Evolutionary conservation across 2,888 invertebrate species (phyloP).

Genomic region (Beris morrisii): DNA sequence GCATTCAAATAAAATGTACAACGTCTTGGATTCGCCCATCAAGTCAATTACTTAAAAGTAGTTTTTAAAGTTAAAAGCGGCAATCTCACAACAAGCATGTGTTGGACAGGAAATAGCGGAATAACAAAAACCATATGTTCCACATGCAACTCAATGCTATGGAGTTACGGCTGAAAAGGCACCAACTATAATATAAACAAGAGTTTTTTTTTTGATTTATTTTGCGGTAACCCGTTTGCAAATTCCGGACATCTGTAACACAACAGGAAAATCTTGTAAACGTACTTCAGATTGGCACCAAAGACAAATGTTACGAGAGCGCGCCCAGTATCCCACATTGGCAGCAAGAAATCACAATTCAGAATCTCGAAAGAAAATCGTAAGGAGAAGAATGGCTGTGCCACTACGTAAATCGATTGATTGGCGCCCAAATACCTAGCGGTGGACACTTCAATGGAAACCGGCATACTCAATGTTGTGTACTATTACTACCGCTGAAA

Average conservation of each 20-base stretch:
- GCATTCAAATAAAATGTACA: too few relatives aligned
- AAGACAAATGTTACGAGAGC: too few relatives aligned
- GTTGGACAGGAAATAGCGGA: neutral
- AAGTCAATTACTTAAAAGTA: too few relatives aligned
- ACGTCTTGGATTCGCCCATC: too few relatives aligned
- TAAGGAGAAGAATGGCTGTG: neutral
- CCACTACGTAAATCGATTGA: constrained; percentile 7
- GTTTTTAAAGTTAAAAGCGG: too few relatives aligned
- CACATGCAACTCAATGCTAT: neutral
- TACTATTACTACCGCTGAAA: too few relatives aligned
- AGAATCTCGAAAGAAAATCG: too few relatives aligned
- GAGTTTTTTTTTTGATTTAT: too few relatives aligned
- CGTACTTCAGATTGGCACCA: too few relatives aligned
- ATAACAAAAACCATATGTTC: constrained; percentile 8
- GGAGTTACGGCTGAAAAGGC: neutral
- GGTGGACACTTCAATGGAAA: constrained; percentile 3
- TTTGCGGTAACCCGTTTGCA: constrained; percentile 6
- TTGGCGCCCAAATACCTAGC: constrained; percentile 13
- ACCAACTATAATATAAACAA: neutral
- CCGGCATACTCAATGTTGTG: neutral
- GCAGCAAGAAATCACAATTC: too few relatives aligned
- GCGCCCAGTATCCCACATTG: too few relatives aligned
- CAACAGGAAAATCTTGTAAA: too few relatives aligned
- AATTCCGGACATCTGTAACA: constrained; percentile 2
- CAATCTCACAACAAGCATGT: neutral